phyloP scores from a whole-genome alignment of 2,888 invertebrate genomes.

The Nemotelus pantherinus region DNA sequence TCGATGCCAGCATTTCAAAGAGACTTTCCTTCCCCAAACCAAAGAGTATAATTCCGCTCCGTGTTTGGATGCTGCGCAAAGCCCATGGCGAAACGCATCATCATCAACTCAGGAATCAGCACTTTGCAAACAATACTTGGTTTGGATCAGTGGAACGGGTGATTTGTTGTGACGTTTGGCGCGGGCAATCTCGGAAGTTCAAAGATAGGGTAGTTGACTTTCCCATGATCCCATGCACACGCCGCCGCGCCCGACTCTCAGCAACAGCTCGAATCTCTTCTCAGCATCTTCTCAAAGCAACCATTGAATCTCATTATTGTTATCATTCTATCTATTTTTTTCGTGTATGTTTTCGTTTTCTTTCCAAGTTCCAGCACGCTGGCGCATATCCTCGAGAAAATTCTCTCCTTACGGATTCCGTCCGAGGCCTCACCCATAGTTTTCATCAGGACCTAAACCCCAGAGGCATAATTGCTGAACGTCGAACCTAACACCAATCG shows the following conservation, averaged over 20 bases:
- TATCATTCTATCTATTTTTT: constrained; percentile 23
- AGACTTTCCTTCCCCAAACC: not conserved
- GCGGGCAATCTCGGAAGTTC: constrained; percentile 39
- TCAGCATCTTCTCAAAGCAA: not conserved
- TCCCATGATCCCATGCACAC: constrained; percentile 13
- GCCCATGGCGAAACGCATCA: constrained; percentile 8
- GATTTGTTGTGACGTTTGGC: constrained; percentile 51
- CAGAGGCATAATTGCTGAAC: constrained; percentile 14
- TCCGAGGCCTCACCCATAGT: constrained; percentile 46
- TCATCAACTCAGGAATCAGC: constrained; percentile 35
- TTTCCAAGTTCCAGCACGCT: constrained; percentile 37
- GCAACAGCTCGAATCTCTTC: not conserved
- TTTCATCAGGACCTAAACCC: constrained; percentile 32
- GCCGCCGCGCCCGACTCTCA: not conserved
- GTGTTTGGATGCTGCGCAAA: constrained; percentile 38
- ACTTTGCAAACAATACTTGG: constrained; percentile 21
- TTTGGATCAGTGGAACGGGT: constrained; percentile 25
- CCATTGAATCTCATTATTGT: constrained; percentile 37
- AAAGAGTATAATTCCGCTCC: constrained; percentile 30
- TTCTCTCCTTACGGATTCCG: constrained; percentile 6
- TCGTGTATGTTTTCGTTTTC: constrained; percentile 20
- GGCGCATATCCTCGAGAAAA: constrained; percentile 41
- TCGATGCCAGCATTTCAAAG: too few species aligned
- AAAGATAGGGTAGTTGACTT: constrained; percentile 47
- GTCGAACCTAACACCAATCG: constrained; percentile 18